phyloP scores from a whole-genome alignment of 2,797 vertebrate genomes.

The Phataginus tetradactyla region DNA sequence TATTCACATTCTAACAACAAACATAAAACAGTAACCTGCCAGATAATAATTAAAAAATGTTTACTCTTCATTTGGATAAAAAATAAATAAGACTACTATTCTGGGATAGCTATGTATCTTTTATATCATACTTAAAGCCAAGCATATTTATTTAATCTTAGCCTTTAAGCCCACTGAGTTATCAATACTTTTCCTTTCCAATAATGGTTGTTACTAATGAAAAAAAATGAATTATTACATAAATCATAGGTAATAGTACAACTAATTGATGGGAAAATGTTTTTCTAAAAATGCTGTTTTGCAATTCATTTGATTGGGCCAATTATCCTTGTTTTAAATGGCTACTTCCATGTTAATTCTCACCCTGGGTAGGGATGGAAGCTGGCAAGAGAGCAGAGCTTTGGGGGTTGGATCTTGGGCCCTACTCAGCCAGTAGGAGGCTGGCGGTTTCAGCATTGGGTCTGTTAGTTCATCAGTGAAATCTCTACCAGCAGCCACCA shows the following conservation, averaged over 20 bases:
- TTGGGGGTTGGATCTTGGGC: not conserved
- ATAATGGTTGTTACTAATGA: constrained; percentile 58
- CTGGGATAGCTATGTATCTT: not conserved
- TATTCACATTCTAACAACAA: not conserved
- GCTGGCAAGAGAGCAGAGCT: not conserved
- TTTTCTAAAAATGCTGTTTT: constrained; percentile 62
- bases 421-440: not conserved
- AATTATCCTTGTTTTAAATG: constrained; percentile 76
- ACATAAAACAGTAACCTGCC: not conserved
- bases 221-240: not conserved
- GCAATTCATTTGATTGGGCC: constrained; percentile 74
- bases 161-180: constrained; percentile 40
- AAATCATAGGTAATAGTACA: constrained; percentile 60
- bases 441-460: constrained; percentile 29
- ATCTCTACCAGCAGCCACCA: not conserved
- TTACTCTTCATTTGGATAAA: not conserved
- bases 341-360: constrained; percentile 70
- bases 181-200: constrained; percentile 57
- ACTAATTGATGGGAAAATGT: constrained; percentile 63
- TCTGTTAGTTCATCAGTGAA: not conserved
- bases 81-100: not conserved
- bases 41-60: not conserved
- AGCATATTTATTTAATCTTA: constrained; percentile 16
- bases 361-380: no score
- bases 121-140: not conserved